Conservation (phyloP, 2,888 invertebrate genomes). For the Parnassius orleans region DNA sequence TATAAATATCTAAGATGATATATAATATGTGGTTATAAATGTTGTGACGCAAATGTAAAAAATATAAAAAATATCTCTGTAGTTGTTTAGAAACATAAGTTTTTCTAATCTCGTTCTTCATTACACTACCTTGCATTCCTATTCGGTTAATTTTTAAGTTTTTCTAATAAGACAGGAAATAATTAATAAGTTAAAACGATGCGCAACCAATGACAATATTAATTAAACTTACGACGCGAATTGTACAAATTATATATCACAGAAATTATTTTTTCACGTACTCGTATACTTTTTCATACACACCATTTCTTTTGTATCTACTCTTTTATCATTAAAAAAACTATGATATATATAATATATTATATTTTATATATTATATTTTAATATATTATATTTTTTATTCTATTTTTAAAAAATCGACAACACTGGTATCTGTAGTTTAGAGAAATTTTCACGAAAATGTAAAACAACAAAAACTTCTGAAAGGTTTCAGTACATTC, state of each 20-base stretch:
- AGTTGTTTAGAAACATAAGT: background rate
- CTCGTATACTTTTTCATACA: background rate
- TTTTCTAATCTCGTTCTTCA: background rate
- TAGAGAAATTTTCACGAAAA: background rate
- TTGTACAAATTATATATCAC: conserved; percentile 8
- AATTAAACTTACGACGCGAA: conserved; percentile 3
- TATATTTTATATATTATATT: too few species aligned
- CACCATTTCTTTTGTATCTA: background rate
- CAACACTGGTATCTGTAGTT: background rate
- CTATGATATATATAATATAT: background rate
- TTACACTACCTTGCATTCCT: too few species aligned
- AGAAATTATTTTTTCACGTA: background rate
- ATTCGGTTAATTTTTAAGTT: too few species aligned
- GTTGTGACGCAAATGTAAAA: background rate
- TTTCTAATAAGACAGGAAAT: too few species aligned
- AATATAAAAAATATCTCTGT: background rate
- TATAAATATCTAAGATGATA: background rate
- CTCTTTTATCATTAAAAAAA: background rate
- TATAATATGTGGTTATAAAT: background rate
- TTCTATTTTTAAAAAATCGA: background rate
- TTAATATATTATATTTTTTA: too few species aligned
- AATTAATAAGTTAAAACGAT: too few species aligned
- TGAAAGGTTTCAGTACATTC: background rate
- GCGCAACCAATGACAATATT: too few species aligned
- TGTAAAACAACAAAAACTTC: background rate